Conservation (phyloP, 1,140 invertebrate genomes). For the Drosophila teissieri region DNA sequence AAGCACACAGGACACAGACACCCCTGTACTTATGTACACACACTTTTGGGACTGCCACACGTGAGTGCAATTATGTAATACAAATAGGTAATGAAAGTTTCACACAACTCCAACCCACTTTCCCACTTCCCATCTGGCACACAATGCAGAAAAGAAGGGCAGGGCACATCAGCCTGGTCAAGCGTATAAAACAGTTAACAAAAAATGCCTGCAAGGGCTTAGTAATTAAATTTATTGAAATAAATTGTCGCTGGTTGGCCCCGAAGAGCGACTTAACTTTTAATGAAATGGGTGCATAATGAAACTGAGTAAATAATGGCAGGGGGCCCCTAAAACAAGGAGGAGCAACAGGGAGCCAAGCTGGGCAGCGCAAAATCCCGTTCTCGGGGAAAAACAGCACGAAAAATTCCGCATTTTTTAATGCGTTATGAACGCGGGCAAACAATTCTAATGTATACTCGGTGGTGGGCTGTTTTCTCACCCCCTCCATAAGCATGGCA, state of each 20-base stretch:
- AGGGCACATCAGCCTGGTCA: constrained; percentile 23
- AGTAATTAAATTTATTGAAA: constrained; percentile 79
- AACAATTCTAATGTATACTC: constrained; percentile 41
- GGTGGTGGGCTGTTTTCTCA: constrained; percentile 2
- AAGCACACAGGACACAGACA: constrained; percentile 23
- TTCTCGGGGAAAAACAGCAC: neutral
- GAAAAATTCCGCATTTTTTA: constrained; percentile 32
- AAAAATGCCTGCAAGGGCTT: constrained; percentile 17
- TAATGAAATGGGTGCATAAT: constrained; percentile 64
- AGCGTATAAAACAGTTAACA: constrained; percentile 33
- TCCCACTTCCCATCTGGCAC: constrained; percentile 22
- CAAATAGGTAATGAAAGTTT: constrained; percentile 78
- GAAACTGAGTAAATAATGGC: constrained; percentile 37
- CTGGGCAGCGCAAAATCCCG: neutral
- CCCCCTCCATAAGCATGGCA: constrained; percentile 2
- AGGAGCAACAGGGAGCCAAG: neutral
- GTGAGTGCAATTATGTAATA: constrained; percentile 71
- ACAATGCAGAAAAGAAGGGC: constrained; percentile 52
- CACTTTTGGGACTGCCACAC: constrained; percentile 34
- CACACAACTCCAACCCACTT: constrained; percentile 25
- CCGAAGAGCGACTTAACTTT: constrained; percentile 58
- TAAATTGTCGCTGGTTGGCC: constrained; percentile 69
- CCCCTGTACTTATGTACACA: constrained; percentile 24
- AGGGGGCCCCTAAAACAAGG: neutral
- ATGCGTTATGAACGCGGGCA: constrained; percentile 40